These are phyloP conservation scores for Scaptomyza tumidula DNA, from an alignment of 2,888 invertebrate species.

Conservation along the genomic window DNA sequence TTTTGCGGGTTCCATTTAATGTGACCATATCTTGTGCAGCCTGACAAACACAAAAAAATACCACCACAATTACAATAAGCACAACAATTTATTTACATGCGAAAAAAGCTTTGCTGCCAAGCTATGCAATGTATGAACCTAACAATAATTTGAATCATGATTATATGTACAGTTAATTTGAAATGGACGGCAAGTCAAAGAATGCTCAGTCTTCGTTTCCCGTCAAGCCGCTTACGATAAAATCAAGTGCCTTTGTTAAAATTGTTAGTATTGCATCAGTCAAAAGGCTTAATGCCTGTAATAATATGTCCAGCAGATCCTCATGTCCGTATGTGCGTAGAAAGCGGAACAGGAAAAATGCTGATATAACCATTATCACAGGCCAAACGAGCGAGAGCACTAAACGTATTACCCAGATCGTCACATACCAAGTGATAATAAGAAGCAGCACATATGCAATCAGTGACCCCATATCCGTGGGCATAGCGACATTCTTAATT, in stretches of 20 bases:
- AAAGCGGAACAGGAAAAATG: slow-evolving; percentile 45
- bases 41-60: slow-evolving; percentile 11
- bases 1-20: slow-evolving; percentile 29
- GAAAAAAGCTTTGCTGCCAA: slow-evolving; percentile 1
- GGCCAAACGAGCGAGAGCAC: slow-evolving; percentile 76
- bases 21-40: slow-evolving; percentile 27
- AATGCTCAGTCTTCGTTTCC: not conserved
- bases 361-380: slow-evolving; percentile 58
- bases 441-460: slow-evolving; percentile 68
- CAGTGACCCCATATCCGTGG: slow-evolving; percentile 59
- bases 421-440: slow-evolving; percentile 68
- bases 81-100: slow-evolving; percentile 3
- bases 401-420: slow-evolving; percentile 62
- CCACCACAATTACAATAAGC: not conserved
- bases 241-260: slow-evolving; percentile 2
- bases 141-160: not conserved
- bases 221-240: not conserved
- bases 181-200: not conserved
- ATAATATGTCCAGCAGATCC: slow-evolving; percentile 22
- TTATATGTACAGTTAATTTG: slow-evolving; percentile 11
- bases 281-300: not conserved
- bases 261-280: slow-evolving; percentile 11
- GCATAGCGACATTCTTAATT: slow-evolving; percentile 60
- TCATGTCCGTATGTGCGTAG: slow-evolving; percentile 12
- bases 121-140: slow-evolving; percentile 1